Percentiles rank a stretch among this genome's conserved stretches.
Conservation (phyloP, 2,888 invertebrate genomes). For the Cheilosia urbana region DNA sequence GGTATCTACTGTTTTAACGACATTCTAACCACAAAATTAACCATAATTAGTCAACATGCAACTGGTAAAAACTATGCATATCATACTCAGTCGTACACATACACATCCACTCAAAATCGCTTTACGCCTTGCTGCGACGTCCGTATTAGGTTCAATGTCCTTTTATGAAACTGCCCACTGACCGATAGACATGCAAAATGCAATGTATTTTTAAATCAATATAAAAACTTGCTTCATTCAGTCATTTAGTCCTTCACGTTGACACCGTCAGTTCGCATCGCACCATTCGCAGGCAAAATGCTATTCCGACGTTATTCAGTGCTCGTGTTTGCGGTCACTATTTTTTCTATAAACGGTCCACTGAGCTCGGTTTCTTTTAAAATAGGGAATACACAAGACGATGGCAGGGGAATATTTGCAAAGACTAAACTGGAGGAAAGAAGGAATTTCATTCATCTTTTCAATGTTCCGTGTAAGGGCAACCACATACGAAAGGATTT, state of each 20-base stretch:
- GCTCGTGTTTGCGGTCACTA: constrained; percentile 14
- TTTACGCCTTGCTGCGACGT: not conserved
- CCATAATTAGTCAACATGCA: constrained; percentile 49
- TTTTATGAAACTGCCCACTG: not conserved
- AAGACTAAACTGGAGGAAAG: constrained; percentile 80
- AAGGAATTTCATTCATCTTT: constrained; percentile 81
- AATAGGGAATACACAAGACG: not conserved
- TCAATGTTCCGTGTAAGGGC: constrained; percentile 82
- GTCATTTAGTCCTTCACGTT: constrained; percentile 48
- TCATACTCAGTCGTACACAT: not conserved
- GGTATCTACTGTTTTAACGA: no score
- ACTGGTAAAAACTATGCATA: constrained; percentile 17
- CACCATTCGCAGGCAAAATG: constrained; percentile 27
- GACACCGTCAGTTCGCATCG: constrained; percentile 32
- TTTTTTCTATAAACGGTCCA: constrained; percentile 21
- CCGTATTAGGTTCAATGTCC: constrained; percentile 68
- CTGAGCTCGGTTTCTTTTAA: constrained; percentile 15
- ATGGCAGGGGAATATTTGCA: constrained; percentile 78
- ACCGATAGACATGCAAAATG: constrained; percentile 59
- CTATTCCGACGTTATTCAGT: constrained; percentile 1
- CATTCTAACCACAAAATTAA: not conserved
- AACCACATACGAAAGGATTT: not conserved
- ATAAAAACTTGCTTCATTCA: not conserved
- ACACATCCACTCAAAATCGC: constrained; percentile 5
- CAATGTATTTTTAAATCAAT: constrained; percentile 64